These are phyloP conservation scores for Myxocyprinus asiaticus DNA, from an alignment of 2,113 vertebrate species.

Conservation along the genomic window DNA sequence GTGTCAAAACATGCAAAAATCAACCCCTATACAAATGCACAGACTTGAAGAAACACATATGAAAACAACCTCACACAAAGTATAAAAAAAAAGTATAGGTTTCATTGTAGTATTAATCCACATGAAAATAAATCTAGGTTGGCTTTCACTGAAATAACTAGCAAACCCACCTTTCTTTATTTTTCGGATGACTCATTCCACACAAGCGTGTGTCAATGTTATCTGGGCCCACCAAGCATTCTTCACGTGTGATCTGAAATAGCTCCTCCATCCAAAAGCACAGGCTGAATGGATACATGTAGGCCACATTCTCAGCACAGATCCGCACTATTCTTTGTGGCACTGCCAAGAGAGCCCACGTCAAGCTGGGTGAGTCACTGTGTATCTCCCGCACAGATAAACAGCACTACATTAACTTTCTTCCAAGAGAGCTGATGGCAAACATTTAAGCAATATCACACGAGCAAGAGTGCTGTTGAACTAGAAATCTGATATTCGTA, in stretches of 20 bases:
- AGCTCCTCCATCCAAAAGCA: conserved; percentile 5
- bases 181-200: conserved; percentile 25
- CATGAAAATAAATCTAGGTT: conserved; percentile 1
- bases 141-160: conserved; percentile 5
- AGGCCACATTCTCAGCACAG: not conserved
- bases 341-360: conserved; percentile 18
- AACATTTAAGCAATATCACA: no score
- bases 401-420: not conserved
- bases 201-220: conserved; percentile 15
- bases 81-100: no score
- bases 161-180: not conserved
- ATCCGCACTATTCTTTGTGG: not conserved
- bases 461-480: no score
- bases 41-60: no score
- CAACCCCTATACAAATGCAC: no score
- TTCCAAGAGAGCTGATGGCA: no score
- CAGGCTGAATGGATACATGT: conserved; percentile 25
- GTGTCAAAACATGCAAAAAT: no score
- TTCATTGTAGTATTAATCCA: no score
- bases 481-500: no score
- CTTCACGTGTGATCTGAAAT: conserved; percentile 12
- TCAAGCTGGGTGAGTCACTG: conserved; percentile 4
- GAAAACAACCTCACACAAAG: no score
- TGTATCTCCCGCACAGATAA: conserved; percentile 14
- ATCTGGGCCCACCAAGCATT: conserved; percentile 18